Conservation (phyloP, 2,797 vertebrate species). For the Propithecus deckenii region DNA sequence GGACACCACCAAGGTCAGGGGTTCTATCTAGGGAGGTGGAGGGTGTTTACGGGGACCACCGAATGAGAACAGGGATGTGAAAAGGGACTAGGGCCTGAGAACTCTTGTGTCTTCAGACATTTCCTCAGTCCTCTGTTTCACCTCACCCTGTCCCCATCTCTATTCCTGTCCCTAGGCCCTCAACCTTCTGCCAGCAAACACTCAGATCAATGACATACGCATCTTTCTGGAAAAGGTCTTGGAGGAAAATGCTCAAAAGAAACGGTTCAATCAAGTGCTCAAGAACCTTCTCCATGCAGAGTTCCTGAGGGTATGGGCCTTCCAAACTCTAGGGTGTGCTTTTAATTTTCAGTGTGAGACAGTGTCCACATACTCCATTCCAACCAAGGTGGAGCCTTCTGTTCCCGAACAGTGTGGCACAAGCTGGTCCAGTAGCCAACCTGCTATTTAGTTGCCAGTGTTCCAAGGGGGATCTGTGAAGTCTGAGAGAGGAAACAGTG, state of each 20-base stretch:
- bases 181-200: constrained; percentile 97
- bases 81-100: neutral
- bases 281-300: constrained; percentile 98
- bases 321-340: neutral
- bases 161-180: constrained; percentile 88
- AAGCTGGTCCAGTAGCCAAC: neutral
- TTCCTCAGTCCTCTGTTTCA: neutral
- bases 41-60: rapidly evolving
- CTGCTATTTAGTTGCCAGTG: neutral
- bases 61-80: neutral
- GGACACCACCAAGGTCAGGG: constrained; percentile 95
- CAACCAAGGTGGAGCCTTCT: neutral
- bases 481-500: neutral
- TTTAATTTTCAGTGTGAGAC: neutral
- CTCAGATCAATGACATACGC: constrained; percentile 96
- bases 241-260: constrained; percentile 96
- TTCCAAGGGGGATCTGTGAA: neutral
- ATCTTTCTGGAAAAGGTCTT: constrained; percentile 98
- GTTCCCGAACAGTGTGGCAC: neutral
- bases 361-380: neutral
- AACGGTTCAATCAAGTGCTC: constrained; percentile 95
- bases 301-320: constrained; percentile 92
- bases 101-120: neutral
- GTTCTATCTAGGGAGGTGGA: neutral
- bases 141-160: constrained; percentile 1